Evolutionary conservation across 2,113 vertebrate species (phyloP), one percentile per base, ranked within the genome.

Genomic region (Atractosteus spatula): DNA sequence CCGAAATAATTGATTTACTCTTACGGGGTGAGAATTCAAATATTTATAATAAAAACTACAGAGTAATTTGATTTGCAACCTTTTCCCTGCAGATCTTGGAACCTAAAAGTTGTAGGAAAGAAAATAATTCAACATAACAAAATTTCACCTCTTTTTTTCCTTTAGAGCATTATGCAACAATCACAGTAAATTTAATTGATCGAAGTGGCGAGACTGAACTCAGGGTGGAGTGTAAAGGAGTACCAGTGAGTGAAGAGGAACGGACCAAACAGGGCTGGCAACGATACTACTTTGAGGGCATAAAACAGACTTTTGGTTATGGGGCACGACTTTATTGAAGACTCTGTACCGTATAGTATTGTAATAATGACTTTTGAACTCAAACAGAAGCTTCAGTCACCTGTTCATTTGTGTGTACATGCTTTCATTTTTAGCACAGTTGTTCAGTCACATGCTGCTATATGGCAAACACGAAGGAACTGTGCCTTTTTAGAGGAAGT

Each of bases 281-380:
- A 80, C 90, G 94, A 76, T 97, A 97, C 79, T 98, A 97, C 84
- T 96, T 97, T 0, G 91, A 94, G 78, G 93, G 94, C 88, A 97
- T 97, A 81, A 97, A 95, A 89, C 95, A 96, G 91, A 97, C 95
- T 5, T 98, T 98, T 79, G 95, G 96, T 76, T 97, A 93, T 3
- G 95, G 96, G 0, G 93, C 95, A 10, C 88, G 91, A 70, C 93
- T 98, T 74, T 94, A 91, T 85, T 97, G 94, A 94, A 79, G 74
- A 68, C 8, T 73, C 17, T 59, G 57, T 16, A 6, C 57, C n/a
- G 47, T 44, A 66, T 44, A 41, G 7, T 42, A 55, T 55, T 8
- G 16, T 61, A 66, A 47, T 7, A 43, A 42, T n/a, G 44, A 51
- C n/a, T n/a, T 41, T 8, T 16, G 45, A 67, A 47, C 13, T 14